phyloP scores from a whole-genome alignment of 2,888 invertebrate species.

The Isotomurus palustris region DNA sequence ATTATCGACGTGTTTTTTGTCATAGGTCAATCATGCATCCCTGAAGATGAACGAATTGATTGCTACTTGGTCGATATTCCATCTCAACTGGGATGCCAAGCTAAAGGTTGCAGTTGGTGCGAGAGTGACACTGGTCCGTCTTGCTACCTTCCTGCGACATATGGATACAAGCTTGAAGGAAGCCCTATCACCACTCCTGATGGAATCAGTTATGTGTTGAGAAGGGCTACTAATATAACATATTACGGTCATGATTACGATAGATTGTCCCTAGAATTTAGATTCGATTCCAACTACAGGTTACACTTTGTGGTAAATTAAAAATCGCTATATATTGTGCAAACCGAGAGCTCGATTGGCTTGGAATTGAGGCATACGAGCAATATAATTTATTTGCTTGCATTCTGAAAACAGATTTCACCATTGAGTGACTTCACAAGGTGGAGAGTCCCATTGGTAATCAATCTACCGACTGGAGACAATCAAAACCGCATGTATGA shows the following conservation, averaged over 20 bases:
- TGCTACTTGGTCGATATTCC: constrained; percentile 58
- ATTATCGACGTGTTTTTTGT: too few relatives aligned
- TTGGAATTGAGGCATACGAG: constrained; percentile 35
- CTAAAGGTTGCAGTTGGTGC: constrained; percentile 68
- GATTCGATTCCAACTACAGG: constrained; percentile 39
- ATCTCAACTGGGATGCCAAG: constrained; percentile 27
- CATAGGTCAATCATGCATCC: constrained; percentile 25
- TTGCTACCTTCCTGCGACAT: constrained; percentile 17
- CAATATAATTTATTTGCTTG: constrained; percentile 3
- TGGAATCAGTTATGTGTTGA: constrained; percentile 26
- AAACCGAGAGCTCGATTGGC: too few relatives aligned
- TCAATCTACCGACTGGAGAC: constrained; percentile 28
- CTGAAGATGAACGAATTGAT: constrained; percentile 51
- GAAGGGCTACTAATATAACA: constrained; percentile 21
- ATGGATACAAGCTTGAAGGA: constrained; percentile 27
- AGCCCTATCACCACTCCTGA: constrained; percentile 17
- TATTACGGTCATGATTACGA: constrained; percentile 36
- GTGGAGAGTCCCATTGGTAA: constrained; percentile 39
- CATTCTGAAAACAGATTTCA: constrained; percentile 25
- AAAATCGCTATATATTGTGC: too few relatives aligned
- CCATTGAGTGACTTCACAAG: constrained; percentile 25
- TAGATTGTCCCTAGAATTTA: constrained; percentile 23
- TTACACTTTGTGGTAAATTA: too few relatives aligned
- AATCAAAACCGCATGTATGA: constrained; percentile 15
- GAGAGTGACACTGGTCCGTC: constrained; percentile 19